These are phyloP conservation scores for Lampropteryx suffumata DNA, from an alignment of 2,888 invertebrate species.

Conservation along the genomic window DNA sequence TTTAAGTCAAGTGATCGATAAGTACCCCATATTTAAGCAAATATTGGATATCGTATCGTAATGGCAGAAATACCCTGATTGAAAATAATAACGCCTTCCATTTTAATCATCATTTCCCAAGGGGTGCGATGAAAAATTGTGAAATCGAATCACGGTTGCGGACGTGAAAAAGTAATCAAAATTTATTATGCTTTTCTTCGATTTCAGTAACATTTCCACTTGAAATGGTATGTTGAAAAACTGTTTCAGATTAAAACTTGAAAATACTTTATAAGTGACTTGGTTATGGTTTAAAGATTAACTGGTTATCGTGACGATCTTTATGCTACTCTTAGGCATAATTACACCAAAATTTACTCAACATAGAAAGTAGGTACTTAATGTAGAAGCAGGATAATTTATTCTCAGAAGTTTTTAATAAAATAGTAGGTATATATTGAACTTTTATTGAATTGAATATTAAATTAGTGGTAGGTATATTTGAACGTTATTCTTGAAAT, in stretches of 20 bases:
- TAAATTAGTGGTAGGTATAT: too few relatives aligned
- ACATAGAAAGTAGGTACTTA: too few relatives aligned
- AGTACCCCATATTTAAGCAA: conserved; percentile 24
- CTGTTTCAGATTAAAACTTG: neutral
- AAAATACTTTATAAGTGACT: too few relatives aligned
- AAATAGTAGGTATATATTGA: too few relatives aligned
- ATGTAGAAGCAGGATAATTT: too few relatives aligned
- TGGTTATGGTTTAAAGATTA: too few relatives aligned
- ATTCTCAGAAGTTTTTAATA: too few relatives aligned
- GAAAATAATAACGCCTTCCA: conserved; percentile 61
- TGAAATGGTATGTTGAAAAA: conserved; percentile 10
- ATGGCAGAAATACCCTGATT: conserved; percentile 42
- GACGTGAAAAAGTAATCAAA: conserved; percentile 79
- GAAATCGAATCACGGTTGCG: conserved; percentile 75
- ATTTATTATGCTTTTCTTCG: conserved; percentile 76
- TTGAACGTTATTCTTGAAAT: too few relatives aligned
- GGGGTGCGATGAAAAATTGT: conserved; percentile 66
- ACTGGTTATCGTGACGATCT: too few relatives aligned
- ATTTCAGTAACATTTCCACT: conserved; percentile 51
- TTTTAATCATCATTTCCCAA: conserved; percentile 68
- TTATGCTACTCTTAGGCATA: too few relatives aligned
- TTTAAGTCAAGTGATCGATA: conserved; percentile 16
- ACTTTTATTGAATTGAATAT: too few relatives aligned
- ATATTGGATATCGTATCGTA: conserved; percentile 43
- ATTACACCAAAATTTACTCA: too few relatives aligned